These are phyloP conservation scores for Lytechinus pictus DNA, from an alignment of 35 echinoderm and acorn worm genomes.

Conservation along the genomic window DNA sequence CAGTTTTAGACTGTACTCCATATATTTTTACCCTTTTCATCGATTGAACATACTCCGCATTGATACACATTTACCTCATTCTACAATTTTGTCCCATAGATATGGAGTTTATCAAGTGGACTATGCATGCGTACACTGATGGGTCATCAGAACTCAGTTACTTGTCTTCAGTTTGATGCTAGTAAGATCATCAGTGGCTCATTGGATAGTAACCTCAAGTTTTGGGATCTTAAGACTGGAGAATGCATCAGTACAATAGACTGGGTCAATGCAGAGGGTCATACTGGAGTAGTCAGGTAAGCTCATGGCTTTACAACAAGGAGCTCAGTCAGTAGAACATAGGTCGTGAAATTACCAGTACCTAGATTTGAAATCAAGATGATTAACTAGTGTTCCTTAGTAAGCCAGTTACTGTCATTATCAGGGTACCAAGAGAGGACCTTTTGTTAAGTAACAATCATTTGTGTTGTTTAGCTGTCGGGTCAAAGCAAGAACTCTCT, in stretches of 20 bases:
- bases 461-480: too few species aligned
- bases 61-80: not conserved
- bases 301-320: not conserved
- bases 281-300: constrained; percentile 94
- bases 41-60: not conserved
- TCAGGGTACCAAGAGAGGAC: too few species aligned
- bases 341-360: too few species aligned
- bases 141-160: constrained; percentile 93
- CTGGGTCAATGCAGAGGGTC: constrained; percentile 93
- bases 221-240: constrained; percentile 82
- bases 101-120: constrained; percentile 77
- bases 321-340: too few species aligned
- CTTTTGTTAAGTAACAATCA: too few species aligned
- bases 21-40: too few species aligned
- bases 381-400: too few species aligned
- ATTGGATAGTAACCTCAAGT: constrained; percentile 93
- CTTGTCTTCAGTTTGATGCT: constrained; percentile 97
- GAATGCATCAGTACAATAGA: constrained; percentile 91
- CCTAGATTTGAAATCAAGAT: too few species aligned
- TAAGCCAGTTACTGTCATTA: too few species aligned
- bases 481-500: too few species aligned
- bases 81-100: constrained; percentile 45
- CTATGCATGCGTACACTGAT: constrained; percentile 68
- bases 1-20: too few species aligned
- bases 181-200: constrained; percentile 98